Evolutionary conservation across 2,113 vertebrate genomes (phyloP).

Genomic region (Brienomyrus longianalis): DNA sequence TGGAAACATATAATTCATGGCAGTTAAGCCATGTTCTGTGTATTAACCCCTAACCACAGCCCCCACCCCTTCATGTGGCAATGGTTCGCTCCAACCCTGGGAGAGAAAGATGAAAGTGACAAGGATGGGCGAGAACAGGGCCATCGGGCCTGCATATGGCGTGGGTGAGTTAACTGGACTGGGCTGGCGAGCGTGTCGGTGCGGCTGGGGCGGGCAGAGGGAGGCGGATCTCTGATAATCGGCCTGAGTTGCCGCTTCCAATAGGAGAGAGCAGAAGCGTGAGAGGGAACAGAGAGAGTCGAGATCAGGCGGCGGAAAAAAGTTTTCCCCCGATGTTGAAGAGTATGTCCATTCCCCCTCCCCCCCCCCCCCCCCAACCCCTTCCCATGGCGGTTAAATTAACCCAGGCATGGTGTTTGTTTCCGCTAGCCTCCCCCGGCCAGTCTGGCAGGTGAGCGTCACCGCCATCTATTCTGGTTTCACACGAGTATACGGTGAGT

Average conservation of each 20-base stretch:
- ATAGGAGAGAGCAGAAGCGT: not conserved
- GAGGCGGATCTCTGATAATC: not conserved
- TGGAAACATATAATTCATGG: not conserved
- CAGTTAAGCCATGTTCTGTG: not conserved
- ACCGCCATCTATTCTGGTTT: not conserved
- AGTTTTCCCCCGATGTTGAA: not conserved
- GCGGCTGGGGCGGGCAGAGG: too few relatives aligned
- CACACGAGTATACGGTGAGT: not conserved
- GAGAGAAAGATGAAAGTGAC: not conserved
- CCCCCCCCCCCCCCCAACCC: not conserved
- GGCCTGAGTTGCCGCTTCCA: not conserved
- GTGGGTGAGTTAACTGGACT: not conserved
- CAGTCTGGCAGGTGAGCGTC: not conserved
- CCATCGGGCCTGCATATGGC: not conserved
- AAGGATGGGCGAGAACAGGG: not conserved
- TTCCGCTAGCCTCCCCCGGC: not conserved
- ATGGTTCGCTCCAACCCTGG: not conserved
- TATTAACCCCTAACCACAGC: not conserved
- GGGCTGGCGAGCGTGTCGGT: not conserved
- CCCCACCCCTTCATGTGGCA: not conserved
- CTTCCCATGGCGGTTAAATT: not conserved
- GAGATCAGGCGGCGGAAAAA: not conserved
- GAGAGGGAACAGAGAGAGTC: not conserved
- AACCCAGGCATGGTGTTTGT: not conserved
- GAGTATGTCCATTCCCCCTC: not conserved